phyloP scores from a whole-genome alignment of 35 echinoderm and acorn worm genomes.

The Heliocidaris erythrogramma region DNA sequence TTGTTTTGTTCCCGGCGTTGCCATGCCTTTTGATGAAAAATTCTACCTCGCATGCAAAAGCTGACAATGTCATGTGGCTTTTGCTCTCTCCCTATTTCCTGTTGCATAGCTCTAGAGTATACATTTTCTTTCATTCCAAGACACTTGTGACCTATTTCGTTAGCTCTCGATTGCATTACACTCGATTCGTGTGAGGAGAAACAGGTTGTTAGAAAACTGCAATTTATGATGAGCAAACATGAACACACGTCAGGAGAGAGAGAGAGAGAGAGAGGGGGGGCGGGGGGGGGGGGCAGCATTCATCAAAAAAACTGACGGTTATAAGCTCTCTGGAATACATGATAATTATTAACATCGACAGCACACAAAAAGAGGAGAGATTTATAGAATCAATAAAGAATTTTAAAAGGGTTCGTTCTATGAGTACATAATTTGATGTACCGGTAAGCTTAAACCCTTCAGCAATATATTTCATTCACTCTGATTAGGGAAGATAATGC shows the following conservation, averaged over 20 bases:
- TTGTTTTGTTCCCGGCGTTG: not conserved
- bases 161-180: not conserved
- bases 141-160: conserved; percentile 9
- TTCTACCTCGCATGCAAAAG: not conserved
- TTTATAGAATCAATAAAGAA: too few species aligned
- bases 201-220: not conserved
- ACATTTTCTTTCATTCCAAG: not conserved
- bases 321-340: not conserved
- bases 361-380: not conserved
- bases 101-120: not conserved
- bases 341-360: not conserved
- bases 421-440: not conserved
- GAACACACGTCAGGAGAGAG: not conserved
- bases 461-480: too few species aligned
- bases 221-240: not conserved
- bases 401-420: too few species aligned
- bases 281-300: not conserved
- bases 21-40: not conserved
- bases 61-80: not conserved
- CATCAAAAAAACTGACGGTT: not conserved
- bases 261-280: not conserved
- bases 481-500: too few species aligned
- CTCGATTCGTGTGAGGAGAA: not conserved
- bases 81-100: not conserved
- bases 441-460: too few species aligned